Evolutionary conservation across 2,113 vertebrate species (phyloP).

Genomic region (Baryphthengus martii): DNA sequence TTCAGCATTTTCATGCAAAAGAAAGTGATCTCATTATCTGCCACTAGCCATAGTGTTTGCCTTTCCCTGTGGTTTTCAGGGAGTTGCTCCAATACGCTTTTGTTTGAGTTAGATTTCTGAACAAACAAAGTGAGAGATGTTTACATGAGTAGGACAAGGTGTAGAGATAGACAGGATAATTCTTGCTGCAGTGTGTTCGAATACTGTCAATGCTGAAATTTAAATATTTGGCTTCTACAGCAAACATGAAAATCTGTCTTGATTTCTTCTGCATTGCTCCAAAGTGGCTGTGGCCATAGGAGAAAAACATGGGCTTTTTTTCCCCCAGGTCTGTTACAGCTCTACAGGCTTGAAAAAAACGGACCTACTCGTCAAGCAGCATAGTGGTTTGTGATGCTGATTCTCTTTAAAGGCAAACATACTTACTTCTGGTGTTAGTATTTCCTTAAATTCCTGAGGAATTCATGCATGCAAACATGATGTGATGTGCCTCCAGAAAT

Average conservation of each 20-base stretch:
- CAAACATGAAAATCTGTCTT: background rate
- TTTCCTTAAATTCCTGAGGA: background rate
- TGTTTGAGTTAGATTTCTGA: slow-evolving; percentile 59
- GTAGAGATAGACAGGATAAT: slow-evolving; percentile 11
- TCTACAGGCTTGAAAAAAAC: background rate
- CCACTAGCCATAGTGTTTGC: background rate
- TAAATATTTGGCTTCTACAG: slow-evolving; percentile 43
- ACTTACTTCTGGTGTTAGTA: background rate
- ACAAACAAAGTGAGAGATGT: slow-evolving; percentile 39
- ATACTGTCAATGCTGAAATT: background rate
- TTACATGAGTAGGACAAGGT: slow-evolving; percentile 18
- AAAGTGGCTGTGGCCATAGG: background rate
- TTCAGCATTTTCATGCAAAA: background rate
- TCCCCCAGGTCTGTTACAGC: background rate
- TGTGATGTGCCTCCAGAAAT: background rate
- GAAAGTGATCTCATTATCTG: slow-evolving; percentile 16
- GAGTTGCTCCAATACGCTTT: slow-evolving; percentile 5
- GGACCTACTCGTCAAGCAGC: background rate
- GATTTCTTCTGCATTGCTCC: background rate
- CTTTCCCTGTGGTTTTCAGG: slow-evolving; percentile 21
- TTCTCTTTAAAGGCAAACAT: background rate
- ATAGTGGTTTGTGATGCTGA: background rate
- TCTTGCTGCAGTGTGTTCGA: slow-evolving; percentile 3
- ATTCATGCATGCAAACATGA: slow-evolving; percentile 9
- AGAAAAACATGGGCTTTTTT: background rate